Evolutionary conservation across 1,140 invertebrate genomes (phyloP).

Genomic region (Orchesella cincta): DNA sequence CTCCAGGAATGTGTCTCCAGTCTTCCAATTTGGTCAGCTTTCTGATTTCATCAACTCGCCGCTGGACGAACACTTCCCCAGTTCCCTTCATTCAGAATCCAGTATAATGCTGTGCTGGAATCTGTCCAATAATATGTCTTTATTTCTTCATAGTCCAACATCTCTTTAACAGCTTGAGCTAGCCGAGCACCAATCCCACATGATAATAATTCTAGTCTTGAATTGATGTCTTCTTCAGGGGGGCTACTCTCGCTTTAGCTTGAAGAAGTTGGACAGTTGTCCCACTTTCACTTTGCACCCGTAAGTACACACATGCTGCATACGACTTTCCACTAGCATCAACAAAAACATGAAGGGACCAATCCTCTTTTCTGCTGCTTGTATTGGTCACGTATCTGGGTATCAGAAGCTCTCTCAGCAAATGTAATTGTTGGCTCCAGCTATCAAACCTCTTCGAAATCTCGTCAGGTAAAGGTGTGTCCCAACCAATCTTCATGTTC

Average conservation of each 20-base stretch:
- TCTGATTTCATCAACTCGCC: slow-evolving; percentile 46
- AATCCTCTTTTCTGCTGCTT: not conserved
- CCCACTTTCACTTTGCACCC: slow-evolving; percentile 1
- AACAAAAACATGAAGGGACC: not conserved
- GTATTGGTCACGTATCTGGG: not conserved
- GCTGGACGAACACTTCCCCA: slow-evolving; percentile 46
- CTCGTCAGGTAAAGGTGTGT: not conserved
- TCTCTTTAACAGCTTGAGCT: slow-evolving; percentile 6
- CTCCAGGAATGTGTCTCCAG: slow-evolving; percentile 57
- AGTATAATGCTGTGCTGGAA: slow-evolving; percentile 51
- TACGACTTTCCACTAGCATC: not conserved
- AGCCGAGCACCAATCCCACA: slow-evolving; percentile 53
- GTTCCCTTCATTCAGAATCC: slow-evolving; percentile 47
- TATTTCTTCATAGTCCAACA: not conserved
- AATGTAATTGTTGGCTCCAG: not conserved
- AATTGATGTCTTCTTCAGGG: slow-evolving; percentile 53
- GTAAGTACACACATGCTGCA: not conserved
- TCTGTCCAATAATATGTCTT: slow-evolving; percentile 51
- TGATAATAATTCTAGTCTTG: slow-evolving; percentile 56
- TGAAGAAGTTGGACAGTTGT: slow-evolving; percentile 42
- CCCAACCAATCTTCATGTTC: not conserved
- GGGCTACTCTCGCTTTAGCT: slow-evolving; percentile 53
- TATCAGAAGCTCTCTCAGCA: not conserved
- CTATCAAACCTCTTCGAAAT: not conserved
- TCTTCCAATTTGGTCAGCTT: slow-evolving; percentile 40